Conservation (phyloP, 2,888 invertebrate species). For the Antitype chi region DNA sequence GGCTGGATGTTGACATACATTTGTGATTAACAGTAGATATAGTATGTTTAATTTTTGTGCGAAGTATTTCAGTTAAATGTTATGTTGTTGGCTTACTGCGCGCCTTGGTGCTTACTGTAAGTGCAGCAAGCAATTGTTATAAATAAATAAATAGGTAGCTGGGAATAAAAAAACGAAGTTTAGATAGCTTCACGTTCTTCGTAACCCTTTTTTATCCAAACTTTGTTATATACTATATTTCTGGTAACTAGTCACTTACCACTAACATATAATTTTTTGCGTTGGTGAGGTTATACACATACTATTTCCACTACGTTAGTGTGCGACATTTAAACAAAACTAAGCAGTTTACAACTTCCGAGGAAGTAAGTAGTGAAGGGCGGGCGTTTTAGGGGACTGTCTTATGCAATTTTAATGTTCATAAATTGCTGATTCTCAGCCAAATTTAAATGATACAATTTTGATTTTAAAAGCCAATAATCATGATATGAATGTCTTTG, state of each 20-base stretch:
- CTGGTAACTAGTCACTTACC: neutral
- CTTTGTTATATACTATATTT: conserved; percentile 11
- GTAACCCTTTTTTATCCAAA: conserved; percentile 17
- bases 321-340: neutral
- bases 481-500: neutral
- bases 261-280: neutral
- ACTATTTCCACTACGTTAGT: neutral
- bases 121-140: no score
- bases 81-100: no score
- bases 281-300: neutral
- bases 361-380: neutral
- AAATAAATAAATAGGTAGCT: no score
- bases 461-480: neutral
- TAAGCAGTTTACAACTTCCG: no score
- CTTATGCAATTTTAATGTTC: neutral
- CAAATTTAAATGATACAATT: neutral
- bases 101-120: no score
- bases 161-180: no score
- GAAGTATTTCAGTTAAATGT: no score
- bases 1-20: no score
- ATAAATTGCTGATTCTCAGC: neutral
- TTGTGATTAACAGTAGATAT: no score
- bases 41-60: no score
- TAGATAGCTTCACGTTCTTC: conserved; percentile 23
- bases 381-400: neutral